Conservation (phyloP, 2,113 vertebrate genomes). For the Bombycilla garrulus region DNA sequence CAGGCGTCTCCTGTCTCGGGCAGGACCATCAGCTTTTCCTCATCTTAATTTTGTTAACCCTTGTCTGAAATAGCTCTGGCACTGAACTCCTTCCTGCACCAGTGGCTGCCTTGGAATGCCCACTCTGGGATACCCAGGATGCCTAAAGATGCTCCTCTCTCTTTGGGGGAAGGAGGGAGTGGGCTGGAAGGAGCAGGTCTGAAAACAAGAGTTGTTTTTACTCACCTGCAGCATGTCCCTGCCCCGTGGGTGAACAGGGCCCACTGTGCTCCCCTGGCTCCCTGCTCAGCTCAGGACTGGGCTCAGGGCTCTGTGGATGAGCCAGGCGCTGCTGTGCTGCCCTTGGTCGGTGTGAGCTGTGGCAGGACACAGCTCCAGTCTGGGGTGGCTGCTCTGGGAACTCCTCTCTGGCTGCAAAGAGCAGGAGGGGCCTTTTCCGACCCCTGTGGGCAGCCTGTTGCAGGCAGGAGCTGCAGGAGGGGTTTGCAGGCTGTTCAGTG, state of each 20-base stretch:
- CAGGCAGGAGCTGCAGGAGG: background rate
- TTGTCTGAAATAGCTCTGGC: background rate
- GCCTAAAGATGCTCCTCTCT: background rate
- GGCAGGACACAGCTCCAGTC: fast-evolving
- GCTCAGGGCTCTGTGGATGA: background rate
- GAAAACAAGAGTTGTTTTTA: background rate
- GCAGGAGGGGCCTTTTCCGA: background rate
- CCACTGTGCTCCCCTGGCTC: background rate
- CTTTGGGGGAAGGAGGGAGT: background rate
- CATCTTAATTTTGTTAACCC: background rate
- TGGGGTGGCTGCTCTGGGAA: background rate
- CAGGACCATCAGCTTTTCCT: background rate
- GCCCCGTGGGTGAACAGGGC: background rate
- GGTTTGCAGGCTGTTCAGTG: background rate
- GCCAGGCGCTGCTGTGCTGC: background rate
- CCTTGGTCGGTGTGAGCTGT: fast-evolving
- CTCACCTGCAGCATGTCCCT: background rate
- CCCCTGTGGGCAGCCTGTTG: fast-evolving
- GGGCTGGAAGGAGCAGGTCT: background rate
- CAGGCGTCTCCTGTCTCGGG: background rate
- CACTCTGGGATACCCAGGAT: fast-evolving
- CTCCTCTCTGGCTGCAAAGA: background rate
- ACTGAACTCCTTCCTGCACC: background rate
- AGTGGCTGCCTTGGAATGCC: too few relatives aligned
- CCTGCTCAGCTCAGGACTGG: background rate